phyloP scores from a whole-genome alignment of 2,888 invertebrate species.

The Ommatoiulus sabulosus region DNA sequence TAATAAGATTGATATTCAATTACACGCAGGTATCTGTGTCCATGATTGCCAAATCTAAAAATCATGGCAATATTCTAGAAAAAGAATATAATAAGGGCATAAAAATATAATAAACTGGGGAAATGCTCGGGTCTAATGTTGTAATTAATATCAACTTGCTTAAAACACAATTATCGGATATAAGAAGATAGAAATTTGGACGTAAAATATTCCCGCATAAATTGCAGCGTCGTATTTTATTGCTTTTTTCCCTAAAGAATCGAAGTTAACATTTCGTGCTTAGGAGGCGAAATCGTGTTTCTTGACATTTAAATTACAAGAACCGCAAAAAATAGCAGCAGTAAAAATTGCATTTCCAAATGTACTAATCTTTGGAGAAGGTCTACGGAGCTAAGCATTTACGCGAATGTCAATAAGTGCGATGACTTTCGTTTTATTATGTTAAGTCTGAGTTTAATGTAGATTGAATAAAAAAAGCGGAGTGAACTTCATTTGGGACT shows the following conservation, averaged over 20 bases:
- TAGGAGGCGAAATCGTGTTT: background rate
- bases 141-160: background rate
- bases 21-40: background rate
- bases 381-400: conserved; percentile 19
- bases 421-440: conserved; percentile 34
- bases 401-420: conserved; percentile 24
- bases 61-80: background rate
- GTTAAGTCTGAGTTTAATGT: conserved; percentile 5
- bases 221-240: background rate
- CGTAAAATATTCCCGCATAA: conserved; percentile 10
- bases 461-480: conserved; percentile 3
- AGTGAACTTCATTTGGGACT: conserved; percentile 34
- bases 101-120: background rate
- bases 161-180: background rate
- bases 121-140: background rate
- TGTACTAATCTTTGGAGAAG: background rate
- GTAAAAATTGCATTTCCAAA: conserved; percentile 32
- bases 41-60: background rate
- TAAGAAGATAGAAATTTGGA: conserved; percentile 26
- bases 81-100: background rate
- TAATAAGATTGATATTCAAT: background rate
- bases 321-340: background rate
- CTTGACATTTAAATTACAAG: conserved; percentile 14
- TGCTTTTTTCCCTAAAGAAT: conserved; percentile 14
- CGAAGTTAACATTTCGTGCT: conserved; percentile 18